Conservation (phyloP, 2,888 invertebrate genomes). For the Apamea anceps region DNA sequence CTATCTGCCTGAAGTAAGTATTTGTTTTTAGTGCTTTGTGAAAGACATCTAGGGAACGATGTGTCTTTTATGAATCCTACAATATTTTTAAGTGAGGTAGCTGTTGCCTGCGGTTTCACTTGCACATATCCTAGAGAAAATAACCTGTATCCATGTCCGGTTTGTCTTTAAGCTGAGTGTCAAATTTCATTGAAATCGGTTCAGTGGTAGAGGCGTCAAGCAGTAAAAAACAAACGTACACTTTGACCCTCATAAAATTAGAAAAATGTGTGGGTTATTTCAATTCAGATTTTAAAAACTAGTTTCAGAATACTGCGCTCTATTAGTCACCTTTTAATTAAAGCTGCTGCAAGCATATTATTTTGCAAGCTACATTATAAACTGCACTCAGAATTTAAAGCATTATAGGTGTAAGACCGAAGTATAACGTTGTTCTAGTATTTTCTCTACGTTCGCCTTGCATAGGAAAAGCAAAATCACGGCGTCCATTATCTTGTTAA, state of each 20-base stretch:
- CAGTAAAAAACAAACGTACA: not conserved
- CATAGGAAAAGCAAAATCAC: constrained; percentile 10
- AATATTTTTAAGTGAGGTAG: not conserved
- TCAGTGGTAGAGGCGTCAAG: not conserved
- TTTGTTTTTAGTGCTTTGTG: constrained; percentile 9
- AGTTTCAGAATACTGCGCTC: not conserved
- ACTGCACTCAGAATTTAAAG: constrained; percentile 2
- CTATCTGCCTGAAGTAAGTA: not conserved
- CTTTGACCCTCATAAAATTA: not conserved
- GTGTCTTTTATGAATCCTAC: not conserved
- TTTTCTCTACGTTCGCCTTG: constrained; percentile 11
- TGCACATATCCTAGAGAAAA: not conserved
- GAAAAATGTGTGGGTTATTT: not conserved
- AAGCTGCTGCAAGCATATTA: constrained; percentile 16
- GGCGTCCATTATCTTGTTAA: constrained; percentile 20
- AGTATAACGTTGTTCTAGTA: not conserved
- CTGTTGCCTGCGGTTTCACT: not conserved
- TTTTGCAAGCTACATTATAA: constrained; percentile 6
- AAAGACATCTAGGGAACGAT: not conserved
- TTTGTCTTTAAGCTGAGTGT: not conserved
- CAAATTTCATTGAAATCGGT: not conserved
- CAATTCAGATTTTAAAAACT: not conserved
- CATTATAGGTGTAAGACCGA: not conserved
- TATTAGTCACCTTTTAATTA: not conserved
- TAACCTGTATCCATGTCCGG: not conserved